Base-by-base conservation (phyloP, 1,140 invertebrate genomes). In the Arion vulgaris region DNA sequence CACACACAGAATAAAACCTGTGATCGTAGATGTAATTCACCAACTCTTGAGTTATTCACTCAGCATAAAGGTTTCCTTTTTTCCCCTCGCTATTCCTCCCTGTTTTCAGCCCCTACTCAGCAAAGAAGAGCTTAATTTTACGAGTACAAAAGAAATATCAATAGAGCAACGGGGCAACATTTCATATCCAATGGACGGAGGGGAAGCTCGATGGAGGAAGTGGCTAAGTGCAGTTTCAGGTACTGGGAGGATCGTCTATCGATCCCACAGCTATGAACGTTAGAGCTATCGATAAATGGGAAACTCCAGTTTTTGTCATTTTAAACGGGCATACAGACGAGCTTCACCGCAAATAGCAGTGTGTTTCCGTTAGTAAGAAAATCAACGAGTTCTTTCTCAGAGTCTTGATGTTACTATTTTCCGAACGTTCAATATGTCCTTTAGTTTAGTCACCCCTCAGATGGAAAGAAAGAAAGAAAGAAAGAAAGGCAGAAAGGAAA, bases 181-280 rank as follows among this genome's bases (percentile, higher is more conserved):
- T 80, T 80, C 78, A 80, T 80, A 80, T 39, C 78, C 78, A 69
- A 69, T 80, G 1, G 57, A 28, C 78, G 45, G 41, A 66, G 68
- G 71, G 78, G 78, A 80, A 80, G 68, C 78, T 36, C 36, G 9
- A 51, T 45, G 41, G 66, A 80, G 78, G 78, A 80, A 80, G 45
- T 51, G 38, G 78, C 78, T 80, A 80, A 80, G 78, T 80, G 78
- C 78, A 71, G 28, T 80, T 80, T 71, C 78, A 80, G 78, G 78
- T 80, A 80, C 62, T 71, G 38, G 34, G 36, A 49, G 34, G 34
- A 26, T 34, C 53, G 62, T 38, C 19, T 80, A 80, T 80, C 41
- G 78, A 80, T 80, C 71, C 26, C 68, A 34, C 9, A 23, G 15
- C 62, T 66, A n/a, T 34, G n/a, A 66, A 66, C 11, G 62, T 34